Base-by-base conservation (phyloP, 2,888 invertebrate species). In the Andrena camellia region DNA sequence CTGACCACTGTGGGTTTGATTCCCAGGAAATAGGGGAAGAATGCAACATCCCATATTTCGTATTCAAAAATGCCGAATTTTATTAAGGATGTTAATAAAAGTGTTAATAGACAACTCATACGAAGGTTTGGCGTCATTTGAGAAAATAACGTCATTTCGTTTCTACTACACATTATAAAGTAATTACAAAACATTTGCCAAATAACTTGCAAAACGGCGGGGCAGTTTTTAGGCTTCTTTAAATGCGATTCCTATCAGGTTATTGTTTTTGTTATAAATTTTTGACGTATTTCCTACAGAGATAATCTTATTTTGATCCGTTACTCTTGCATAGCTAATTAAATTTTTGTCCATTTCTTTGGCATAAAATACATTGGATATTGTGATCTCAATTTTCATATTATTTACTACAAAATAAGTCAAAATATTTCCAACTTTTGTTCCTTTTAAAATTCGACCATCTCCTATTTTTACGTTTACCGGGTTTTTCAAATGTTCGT, bases 281-380 rank as follows among this genome's bases (percentile, higher is more conserved):
- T 74, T 79, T 0, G 67, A 48, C 0, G 6, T 74, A 4, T 73
- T 71, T 0, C 48, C 71, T 1, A 50, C 10, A 6, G 76, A 79
- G 0, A 74, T 8, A 10, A 81, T 50, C 29, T 63, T 81, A 64
- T 76, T 76, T 5, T 67, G 17, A 31, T 77, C 67, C 0, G 76
- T 81, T 4, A 84, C 31, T 48, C 68, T 78, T 0, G 60, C 60
- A 48, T 23, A 78, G 42, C 70, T 84, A n/a, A 84, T 62, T 23
- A 81, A 70, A 35, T 84, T 81, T 33, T 2, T 13, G 0, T 77
- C 35, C 76, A 84, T 70, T 31, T 81, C 57, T 68, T 64, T 73
- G 17, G 76, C 72, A 57, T n/a, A 81, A n/a, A 54, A 79, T 31
- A 77, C 76, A 52, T 84, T 68, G 8, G 17, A 10, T 29, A 81